Percentiles rank a stretch among this genome's conserved stretches.
Evolutionary conservation across 2,888 invertebrate species (phyloP).

Genomic region (Ectropis crepuscularia): DNA sequence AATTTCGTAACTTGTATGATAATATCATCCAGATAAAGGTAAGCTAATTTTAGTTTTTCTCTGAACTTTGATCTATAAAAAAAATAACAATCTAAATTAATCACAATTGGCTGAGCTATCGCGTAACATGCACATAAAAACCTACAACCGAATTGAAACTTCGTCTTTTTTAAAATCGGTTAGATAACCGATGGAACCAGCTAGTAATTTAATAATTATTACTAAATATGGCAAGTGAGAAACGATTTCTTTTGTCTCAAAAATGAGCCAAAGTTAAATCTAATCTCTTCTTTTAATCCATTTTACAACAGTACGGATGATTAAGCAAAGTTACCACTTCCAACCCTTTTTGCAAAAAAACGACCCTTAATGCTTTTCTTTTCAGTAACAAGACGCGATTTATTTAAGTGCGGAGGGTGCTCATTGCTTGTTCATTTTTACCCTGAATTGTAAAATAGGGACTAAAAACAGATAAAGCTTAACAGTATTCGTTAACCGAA

Average conservation of each 20-base stretch:
- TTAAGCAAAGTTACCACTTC: slow-evolving; percentile 69
- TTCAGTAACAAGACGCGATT: slow-evolving; percentile 73
- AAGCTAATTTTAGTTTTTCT: no score
- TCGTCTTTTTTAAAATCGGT: no score
- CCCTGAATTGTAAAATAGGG: slow-evolving; percentile 24
- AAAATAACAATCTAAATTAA: no score
- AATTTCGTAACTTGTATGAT: no score
- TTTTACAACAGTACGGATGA: slow-evolving; percentile 53
- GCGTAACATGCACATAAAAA: no score
- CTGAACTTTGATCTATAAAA: no score
- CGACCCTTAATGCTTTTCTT: slow-evolving; percentile 61
- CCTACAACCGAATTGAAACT: no score
- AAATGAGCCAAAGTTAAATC: slow-evolving; percentile 5
- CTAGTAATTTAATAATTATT: no score
- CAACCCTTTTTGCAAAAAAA: slow-evolving; percentile 60
- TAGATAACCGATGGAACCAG: no score
- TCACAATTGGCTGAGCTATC: no score
- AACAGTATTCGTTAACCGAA: not conserved
- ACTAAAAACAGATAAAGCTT: not conserved
- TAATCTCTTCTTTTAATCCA: slow-evolving; percentile 24
- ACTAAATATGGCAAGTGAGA: no score
- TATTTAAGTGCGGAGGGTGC: slow-evolving; percentile 61
- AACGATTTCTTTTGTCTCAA: not conserved
- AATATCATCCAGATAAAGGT: no score
- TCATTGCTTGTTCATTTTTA: slow-evolving; percentile 65